phyloP scores from a whole-genome alignment of 2,888 invertebrate species.

The Polyommatus iphigenia region DNA sequence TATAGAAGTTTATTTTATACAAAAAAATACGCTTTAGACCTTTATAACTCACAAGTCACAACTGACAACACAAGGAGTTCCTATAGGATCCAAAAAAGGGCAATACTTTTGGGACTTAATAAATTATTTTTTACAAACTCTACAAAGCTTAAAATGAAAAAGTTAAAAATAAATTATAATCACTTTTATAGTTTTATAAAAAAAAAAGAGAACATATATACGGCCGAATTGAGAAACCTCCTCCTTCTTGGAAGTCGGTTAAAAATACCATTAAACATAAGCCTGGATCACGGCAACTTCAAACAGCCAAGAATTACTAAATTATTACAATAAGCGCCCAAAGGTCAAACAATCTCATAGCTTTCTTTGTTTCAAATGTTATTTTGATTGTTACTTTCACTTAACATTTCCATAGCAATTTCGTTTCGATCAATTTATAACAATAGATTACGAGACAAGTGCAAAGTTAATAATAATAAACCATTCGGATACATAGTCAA shows the following conservation, averaged over 20 bases:
- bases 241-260: no score
- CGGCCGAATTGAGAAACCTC: no score
- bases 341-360: slow-evolving; percentile 20
- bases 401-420: slow-evolving; percentile 33
- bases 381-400: slow-evolving; percentile 37
- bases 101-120: no score
- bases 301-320: background rate
- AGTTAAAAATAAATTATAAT: background rate
- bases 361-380: slow-evolving; percentile 29
- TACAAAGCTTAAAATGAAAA: background rate
- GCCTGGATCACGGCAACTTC: background rate
- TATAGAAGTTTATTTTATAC: background rate
- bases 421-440: slow-evolving; percentile 15
- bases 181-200: background rate
- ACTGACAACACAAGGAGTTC: no score
- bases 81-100: no score
- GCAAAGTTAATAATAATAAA: slow-evolving; percentile 61
- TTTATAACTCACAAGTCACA: background rate
- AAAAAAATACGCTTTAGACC: background rate
- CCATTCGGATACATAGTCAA: slow-evolving; percentile 51
- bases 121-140: no score
- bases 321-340: background rate
- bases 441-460: slow-evolving; percentile 35
- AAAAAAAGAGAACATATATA: no score
- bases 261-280: background rate